phyloP scores from a whole-genome alignment of 2,113 vertebrate genomes.

The Hassar affinis region DNA sequence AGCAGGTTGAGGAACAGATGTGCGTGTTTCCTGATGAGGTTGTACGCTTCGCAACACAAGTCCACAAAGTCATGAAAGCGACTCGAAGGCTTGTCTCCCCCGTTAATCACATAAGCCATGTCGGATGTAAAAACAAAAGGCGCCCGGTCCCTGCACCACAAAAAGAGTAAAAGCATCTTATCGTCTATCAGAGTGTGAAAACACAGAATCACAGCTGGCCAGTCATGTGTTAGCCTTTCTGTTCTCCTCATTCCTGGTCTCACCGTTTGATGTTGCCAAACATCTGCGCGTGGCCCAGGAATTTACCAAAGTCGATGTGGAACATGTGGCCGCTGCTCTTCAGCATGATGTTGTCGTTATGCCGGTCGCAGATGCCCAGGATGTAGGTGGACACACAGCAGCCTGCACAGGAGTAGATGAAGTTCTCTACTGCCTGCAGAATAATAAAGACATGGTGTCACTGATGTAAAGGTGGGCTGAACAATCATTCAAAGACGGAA shows the following conservation, averaged over 20 bases:
- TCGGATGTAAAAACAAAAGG: constrained; percentile 98
- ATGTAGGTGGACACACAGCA: constrained; percentile 98
- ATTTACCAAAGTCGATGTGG: constrained; percentile 97
- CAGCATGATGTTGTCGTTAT: constrained; percentile 99
- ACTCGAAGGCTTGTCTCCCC: constrained; percentile 94
- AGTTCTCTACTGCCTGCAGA: constrained; percentile 92
- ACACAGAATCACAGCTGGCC: background rate
- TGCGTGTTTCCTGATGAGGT: constrained; percentile 95
- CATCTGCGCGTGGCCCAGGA: constrained; percentile 97
- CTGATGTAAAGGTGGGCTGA: background rate
- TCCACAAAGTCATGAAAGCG: constrained; percentile 98
- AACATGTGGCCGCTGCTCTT: constrained; percentile 98
- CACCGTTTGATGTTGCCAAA: constrained; percentile 97
- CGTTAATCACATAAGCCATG: constrained; percentile 98
- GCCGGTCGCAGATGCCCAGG: constrained; percentile 94
- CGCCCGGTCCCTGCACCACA: constrained; percentile 83
- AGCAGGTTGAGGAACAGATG: constrained; percentile 97
- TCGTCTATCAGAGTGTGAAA: background rate
- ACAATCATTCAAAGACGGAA: background rate
- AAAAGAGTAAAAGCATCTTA: background rate
- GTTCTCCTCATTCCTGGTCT: constrained; percentile 44
- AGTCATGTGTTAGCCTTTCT: no score
- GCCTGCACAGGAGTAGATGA: constrained; percentile 96
- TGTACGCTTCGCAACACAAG: constrained; percentile 97
- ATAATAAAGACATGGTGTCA: background rate